These are phyloP conservation scores for Macquaria ambigua DNA, from an alignment of 2,113 vertebrate species.

Conservation along the genomic window DNA sequence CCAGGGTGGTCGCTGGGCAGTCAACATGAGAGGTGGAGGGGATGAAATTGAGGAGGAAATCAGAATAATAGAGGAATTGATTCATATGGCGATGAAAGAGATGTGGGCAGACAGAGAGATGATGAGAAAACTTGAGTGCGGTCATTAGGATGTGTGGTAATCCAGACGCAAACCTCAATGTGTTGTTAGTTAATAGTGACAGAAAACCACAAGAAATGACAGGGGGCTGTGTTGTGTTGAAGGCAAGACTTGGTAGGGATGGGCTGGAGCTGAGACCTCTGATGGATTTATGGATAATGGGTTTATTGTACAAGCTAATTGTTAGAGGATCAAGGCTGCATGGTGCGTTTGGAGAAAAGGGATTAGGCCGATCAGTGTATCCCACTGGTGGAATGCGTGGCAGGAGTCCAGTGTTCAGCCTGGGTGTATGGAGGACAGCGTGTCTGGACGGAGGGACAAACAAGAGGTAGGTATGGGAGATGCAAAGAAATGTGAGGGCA, in stretches of 20 bases:
- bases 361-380: constrained; percentile 71
- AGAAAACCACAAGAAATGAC: constrained; percentile 42
- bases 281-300: constrained; percentile 75
- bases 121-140: constrained; percentile 25
- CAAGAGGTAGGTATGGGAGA: constrained; percentile 17
- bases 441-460: constrained; percentile 33
- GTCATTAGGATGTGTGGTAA: constrained; percentile 33
- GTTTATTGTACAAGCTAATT: constrained; percentile 75
- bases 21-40: neutral
- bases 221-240: constrained; percentile 33
- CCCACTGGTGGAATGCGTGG: constrained; percentile 63
- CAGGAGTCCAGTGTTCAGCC: constrained; percentile 48
- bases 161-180: constrained; percentile 50
- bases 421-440: constrained; percentile 20
- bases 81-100: constrained; percentile 45
- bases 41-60: neutral
- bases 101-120: constrained; percentile 11
- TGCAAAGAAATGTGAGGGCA: constrained; percentile 12
- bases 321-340: constrained; percentile 65
- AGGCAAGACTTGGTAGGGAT: constrained; percentile 35
- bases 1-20: constrained; percentile 42
- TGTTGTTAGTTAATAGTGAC: constrained; percentile 48
- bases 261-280: constrained; percentile 44
- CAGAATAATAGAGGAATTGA: constrained; percentile 36
- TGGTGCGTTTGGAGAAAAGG: constrained; percentile 52